Percentiles rank a stretch among this genome's conserved stretches.
Conservation (phyloP, 2,888 invertebrate species). For the Sisyra nigra region DNA sequence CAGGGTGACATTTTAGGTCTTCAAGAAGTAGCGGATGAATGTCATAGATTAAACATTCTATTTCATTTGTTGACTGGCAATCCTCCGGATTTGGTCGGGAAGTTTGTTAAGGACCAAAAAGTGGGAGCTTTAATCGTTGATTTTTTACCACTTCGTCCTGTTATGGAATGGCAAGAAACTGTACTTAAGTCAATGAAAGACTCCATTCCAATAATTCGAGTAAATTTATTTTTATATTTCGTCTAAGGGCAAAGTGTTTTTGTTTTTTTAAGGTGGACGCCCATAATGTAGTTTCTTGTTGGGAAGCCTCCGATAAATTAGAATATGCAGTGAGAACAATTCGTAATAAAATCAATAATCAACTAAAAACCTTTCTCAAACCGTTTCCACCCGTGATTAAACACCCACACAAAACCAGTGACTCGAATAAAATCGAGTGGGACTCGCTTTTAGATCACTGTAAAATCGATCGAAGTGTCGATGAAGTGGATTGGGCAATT, state of each 20-base stretch:
- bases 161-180: constrained; percentile 52
- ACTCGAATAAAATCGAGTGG: constrained; percentile 41
- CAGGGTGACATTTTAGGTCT: constrained; percentile 43
- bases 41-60: constrained; percentile 50
- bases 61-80: constrained; percentile 66
- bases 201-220: constrained; percentile 63
- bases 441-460: constrained; percentile 42
- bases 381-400: constrained; percentile 65
- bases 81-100: constrained; percentile 42
- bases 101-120: constrained; percentile 50
- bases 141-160: constrained; percentile 61
- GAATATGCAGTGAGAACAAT: constrained; percentile 82
- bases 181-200: constrained; percentile 47
- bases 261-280: constrained; percentile 48
- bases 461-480: constrained; percentile 51
- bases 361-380: constrained; percentile 57
- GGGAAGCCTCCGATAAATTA: constrained; percentile 73
- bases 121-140: constrained; percentile 74
- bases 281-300: constrained; percentile 81
- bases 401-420: constrained; percentile 11
- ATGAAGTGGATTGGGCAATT: constrained; percentile 61
- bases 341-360: constrained; percentile 64
- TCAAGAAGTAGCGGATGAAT: constrained; percentile 59
- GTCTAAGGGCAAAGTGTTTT: too few relatives aligned
- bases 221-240: constrained; percentile 16